These are phyloP conservation scores for Babyrousa celebensis DNA, from an alignment of 2,797 vertebrate genomes.

Conservation along the genomic window DNA sequence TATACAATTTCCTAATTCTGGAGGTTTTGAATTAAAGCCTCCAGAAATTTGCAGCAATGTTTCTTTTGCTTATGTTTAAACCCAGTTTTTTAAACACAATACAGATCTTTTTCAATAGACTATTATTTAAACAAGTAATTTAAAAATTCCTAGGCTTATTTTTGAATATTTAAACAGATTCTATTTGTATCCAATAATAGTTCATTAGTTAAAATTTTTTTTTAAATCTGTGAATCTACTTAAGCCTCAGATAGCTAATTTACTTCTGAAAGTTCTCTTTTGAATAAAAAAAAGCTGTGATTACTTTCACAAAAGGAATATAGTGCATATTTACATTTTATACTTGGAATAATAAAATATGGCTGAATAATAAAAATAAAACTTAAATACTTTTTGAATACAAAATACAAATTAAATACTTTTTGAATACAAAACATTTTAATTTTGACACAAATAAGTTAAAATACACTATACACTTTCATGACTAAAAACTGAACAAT, in stretches of 20 bases:
- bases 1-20: not conserved
- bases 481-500: not conserved
- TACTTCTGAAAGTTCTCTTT: not conserved
- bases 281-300: not conserved
- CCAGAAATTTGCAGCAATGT: not conserved
- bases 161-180: not conserved
- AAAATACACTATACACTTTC: not conserved
- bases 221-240: not conserved
- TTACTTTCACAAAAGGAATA: not conserved
- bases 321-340: not conserved
- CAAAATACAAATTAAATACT: not conserved
- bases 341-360: not conserved
- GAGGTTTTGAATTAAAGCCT: not conserved
- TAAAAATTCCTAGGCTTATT: not conserved
- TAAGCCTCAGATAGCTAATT: not conserved
- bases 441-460: not conserved
- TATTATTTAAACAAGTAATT: not conserved
- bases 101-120: not conserved
- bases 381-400: slow-evolving; percentile 18
- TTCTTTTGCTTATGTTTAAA: slow-evolving; percentile 25
- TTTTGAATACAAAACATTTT: not conserved
- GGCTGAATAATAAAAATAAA: not conserved
- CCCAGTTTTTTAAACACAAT: not conserved
- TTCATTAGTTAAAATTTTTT: not conserved
- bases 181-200: not conserved